Base-by-base conservation (phyloP, 2,113 vertebrate species). In the Fukomys damarensis region DNA sequence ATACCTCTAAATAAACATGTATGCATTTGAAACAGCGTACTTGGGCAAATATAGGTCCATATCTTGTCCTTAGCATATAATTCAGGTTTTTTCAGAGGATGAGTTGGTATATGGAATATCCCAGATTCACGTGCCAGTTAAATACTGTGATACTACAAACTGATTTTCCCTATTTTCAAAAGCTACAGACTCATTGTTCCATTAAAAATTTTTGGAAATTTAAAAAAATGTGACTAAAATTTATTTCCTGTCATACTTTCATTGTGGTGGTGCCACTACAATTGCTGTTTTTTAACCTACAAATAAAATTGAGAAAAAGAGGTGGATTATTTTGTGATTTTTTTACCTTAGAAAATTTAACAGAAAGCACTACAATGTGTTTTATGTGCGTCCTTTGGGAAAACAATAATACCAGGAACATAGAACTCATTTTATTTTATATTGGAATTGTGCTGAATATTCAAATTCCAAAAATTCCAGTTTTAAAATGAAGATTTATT, bases 101-200 rank as follows among this genome's bases (percentile, higher is more conserved):
- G 5, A 59, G 82, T 56, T 30, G 87, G 1, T 19, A 0, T 66
- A 17, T 16, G 9, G n/a, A 12, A 12, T 76, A 96, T 43, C 41
- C 28, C 13, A 93, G 77, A 79, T 86, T 95, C 38, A 89, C 59
- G 13, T 68, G 49, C 24, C 52, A 94, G 86, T 89, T 89, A 86
- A 86, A 54, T 6, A 90, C 8, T 59, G 5, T 41, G 19, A 81
- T 84, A 85, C 79, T 83, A 84, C 12, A 79, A 6, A 91, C 68
- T 61, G 17, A 74, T 26, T 41, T 20, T 43, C 84, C 14, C 20
- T 79, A 2, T 19, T 89, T 93, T 70, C 41, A 61, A n/a, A 86
- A 96, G 14, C 10, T 54, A 46, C 61, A 80, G 89, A 63, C 2
- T 65, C 41, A 38, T 86, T 74, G 30, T 89, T 68, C 8, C n/a